phyloP scores from a whole-genome alignment of 2,888 invertebrate species.

The Philaethria dido region DNA sequence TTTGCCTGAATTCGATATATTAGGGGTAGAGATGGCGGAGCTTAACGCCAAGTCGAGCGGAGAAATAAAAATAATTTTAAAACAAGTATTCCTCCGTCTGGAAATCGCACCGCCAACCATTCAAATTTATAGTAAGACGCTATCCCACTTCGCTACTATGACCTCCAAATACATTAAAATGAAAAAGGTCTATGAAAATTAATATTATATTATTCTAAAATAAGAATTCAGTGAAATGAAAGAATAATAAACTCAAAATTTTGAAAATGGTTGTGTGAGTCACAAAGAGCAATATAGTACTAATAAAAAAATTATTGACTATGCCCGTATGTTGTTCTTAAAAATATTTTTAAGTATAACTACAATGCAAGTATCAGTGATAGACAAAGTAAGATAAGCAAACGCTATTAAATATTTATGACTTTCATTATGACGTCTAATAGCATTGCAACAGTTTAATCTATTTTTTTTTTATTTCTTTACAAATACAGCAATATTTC shows the following conservation, averaged over 20 bases:
- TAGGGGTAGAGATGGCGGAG: no score
- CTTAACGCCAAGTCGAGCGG: no score
- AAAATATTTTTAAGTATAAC: not conserved
- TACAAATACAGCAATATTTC: constrained; percentile 23
- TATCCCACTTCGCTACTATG: no score
- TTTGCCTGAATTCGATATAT: no score
- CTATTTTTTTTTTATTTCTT: constrained; percentile 23
- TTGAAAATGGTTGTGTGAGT: not conserved
- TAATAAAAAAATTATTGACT: not conserved
- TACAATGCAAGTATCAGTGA: not conserved
- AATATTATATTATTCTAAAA: no score
- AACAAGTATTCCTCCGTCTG: no score
- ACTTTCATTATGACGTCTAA: not conserved
- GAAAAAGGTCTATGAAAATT: no score
- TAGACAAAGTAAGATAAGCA: not conserved
- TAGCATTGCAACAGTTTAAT: constrained; percentile 8
- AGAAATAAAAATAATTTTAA: no score
- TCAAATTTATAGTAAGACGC: no score
- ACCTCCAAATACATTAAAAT: no score
- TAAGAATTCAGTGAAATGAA: no score
- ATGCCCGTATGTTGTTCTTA: not conserved
- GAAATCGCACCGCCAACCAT: no score
- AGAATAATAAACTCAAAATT: not conserved
- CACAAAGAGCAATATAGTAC: not conserved
- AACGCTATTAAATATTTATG: constrained; percentile 13